Evolutionary conservation across 1,140 invertebrate species (phyloP).

Genomic region (Adelges cooleyi): DNA sequence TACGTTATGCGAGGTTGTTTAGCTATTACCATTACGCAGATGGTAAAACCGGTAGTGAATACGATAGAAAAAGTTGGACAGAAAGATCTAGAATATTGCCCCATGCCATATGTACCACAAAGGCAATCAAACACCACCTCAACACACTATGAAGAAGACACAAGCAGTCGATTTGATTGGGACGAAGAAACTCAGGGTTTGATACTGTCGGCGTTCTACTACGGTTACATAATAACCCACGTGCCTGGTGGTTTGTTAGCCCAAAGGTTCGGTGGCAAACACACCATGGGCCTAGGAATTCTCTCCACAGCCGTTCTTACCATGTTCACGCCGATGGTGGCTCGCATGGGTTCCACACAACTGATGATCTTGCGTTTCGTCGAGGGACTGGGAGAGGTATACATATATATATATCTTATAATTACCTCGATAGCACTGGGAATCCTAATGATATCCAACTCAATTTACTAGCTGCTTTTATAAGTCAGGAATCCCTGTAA

Average conservation of each 20-base stretch:
- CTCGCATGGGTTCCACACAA: slow-evolving; percentile 40
- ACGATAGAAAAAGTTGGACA: too few species aligned
- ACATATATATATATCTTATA: not conserved
- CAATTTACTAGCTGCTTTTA: too few species aligned
- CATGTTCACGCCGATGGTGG: slow-evolving; percentile 51
- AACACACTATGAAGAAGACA: not conserved
- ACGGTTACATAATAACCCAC: slow-evolving; percentile 49
- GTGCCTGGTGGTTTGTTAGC: slow-evolving; percentile 49
- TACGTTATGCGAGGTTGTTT: slow-evolving; percentile 72
- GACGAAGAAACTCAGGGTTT: slow-evolving; percentile 41
- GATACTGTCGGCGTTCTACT: slow-evolving; percentile 49
- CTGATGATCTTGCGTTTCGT: slow-evolving; percentile 53
- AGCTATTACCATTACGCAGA: slow-evolving; percentile 79
- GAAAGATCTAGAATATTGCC: not conserved
- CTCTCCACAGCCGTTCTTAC: slow-evolving; percentile 52
- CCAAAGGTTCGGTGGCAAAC: slow-evolving; percentile 45
- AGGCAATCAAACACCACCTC: not conserved
- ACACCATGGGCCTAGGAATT: slow-evolving; percentile 42
- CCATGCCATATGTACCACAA: not conserved
- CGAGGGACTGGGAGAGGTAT: slow-evolving; percentile 55
- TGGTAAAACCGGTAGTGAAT: slow-evolving; percentile 45
- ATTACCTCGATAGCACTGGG: too few species aligned
- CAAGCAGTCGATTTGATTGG: slow-evolving; percentile 41
- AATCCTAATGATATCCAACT: too few species aligned
- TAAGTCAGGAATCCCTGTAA: too few species aligned